Conservation (phyloP, 2,113 vertebrate genomes). For the Eublepharis macularius region DNA sequence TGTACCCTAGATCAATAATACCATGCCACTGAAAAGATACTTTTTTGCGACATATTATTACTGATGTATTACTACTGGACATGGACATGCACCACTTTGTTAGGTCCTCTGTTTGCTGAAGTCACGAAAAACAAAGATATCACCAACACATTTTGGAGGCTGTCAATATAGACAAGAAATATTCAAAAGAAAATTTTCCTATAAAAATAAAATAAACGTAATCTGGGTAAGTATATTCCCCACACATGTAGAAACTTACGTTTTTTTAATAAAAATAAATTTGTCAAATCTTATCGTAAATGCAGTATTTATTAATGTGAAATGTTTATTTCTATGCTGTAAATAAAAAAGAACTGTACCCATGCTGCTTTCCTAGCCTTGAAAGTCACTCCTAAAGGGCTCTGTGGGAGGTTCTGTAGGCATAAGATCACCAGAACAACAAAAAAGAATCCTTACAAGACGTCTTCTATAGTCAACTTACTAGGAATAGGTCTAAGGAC, state of each 20-base stretch:
- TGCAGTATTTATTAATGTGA: not conserved
- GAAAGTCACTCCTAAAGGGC: constrained; percentile 41
- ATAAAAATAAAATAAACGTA: constrained; percentile 8
- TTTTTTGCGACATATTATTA: not conserved
- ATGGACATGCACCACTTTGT: not conserved
- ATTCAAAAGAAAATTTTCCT: constrained; percentile 1
- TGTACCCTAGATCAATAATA: not conserved
- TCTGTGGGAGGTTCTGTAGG: constrained; percentile 45
- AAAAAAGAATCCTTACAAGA: constrained; percentile 51
- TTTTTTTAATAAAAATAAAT: not conserved
- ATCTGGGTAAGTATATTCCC: not conserved
- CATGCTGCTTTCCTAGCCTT: constrained; percentile 3
- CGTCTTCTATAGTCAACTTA: constrained; percentile 72
- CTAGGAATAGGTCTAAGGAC: constrained; percentile 89
- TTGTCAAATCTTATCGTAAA: not conserved
- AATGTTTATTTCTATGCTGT: constrained; percentile 9
- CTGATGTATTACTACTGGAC: not conserved
- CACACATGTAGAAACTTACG: constrained; percentile 12
- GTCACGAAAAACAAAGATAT: constrained; percentile 15
- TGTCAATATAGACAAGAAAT: not conserved
- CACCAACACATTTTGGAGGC: not conserved
- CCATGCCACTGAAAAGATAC: not conserved
- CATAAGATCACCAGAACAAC: constrained; percentile 33
- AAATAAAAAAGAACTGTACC: constrained; percentile 43
- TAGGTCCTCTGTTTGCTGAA: not conserved